Base-by-base conservation (phyloP, 1,140 invertebrate species). In the Procambarus virginalis region DNA sequence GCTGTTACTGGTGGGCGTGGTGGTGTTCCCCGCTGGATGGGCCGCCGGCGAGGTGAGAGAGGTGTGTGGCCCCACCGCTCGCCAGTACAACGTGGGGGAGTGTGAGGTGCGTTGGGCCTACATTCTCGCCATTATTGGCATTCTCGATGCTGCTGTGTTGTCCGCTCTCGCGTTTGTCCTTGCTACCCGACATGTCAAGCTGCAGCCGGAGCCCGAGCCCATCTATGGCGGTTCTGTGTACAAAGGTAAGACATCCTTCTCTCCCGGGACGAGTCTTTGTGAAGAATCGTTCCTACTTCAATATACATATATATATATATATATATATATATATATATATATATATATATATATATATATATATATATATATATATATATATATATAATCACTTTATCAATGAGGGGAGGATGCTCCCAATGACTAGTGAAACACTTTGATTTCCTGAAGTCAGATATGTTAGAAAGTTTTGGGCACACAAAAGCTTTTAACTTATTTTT, bases 71-170 rank as follows among this genome's bases (percentile, higher is more conserved):
- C 95, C 96, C 14, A 95, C 96, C 10, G 96, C 97, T 2, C 96
- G 95, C 92, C 95, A 95, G 58, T 98, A 97, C 93, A 95, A 95
- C 93, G 95, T 96, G 92, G 97, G 97, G 94, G 94, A 96, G 12
- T 99, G 99, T 93, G 96, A 96, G 64, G 96, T 99, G 22, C 96
- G 98, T 91, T 99, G 99, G 99, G 98, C 98, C 0, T 99, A 98
- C 94, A 95, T 99, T 9, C 95, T 99, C 88, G 98, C 98, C 17
- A 96, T 98, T 80, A 98, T 99, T 79, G 97, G 97, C 0, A 97
- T 98, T 89, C 94, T 99, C 91, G 98, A 99, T 94, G 97, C 97
- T 49, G 94, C 97, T 12, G 97, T 98, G 80, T 94, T 99, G 77
- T 96, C 98, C 0, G 96, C 97, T 8, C 95, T 99, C 55, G 98